These are phyloP conservation scores for Trichacis sp. DNA, from an alignment of 2,888 invertebrate species.

Conservation along the genomic window DNA sequence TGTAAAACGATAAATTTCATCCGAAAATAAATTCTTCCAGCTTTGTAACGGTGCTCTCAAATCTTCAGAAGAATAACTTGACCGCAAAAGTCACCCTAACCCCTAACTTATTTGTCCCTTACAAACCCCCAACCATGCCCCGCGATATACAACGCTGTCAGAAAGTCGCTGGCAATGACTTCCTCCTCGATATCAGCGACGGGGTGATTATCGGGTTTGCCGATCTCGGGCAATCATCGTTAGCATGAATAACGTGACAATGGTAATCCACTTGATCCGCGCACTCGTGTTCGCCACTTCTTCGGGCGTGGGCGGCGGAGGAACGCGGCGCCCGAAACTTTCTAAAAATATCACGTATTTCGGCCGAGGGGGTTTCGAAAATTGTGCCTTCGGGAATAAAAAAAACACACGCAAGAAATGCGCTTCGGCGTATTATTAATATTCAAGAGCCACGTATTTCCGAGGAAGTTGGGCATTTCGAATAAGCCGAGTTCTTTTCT, in stretches of 20 bases:
- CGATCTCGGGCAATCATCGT: slow-evolving; percentile 66
- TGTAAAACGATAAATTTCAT: no score
- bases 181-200: slow-evolving; percentile 66
- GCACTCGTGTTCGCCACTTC: slow-evolving; percentile 45
- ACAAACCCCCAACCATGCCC: slow-evolving; percentile 27
- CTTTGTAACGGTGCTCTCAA: no score
- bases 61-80: no score
- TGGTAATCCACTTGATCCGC: slow-evolving; percentile 58
- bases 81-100: no score
- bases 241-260: slow-evolving; percentile 66
- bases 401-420: not conserved
- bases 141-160: slow-evolving; percentile 65
- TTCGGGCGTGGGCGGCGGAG: slow-evolving; percentile 29
- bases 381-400: not conserved
- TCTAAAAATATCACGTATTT: slow-evolving; percentile 57
- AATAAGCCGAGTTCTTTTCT: not conserved
- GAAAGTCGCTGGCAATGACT: slow-evolving; percentile 65
- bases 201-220: slow-evolving; percentile 61
- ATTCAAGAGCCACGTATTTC: not conserved
- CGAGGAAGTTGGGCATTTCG: not conserved
- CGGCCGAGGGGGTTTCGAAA: not conserved
- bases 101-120: slow-evolving; percentile 31
- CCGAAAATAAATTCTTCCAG: no score
- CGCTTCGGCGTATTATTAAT: no score
- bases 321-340: slow-evolving; percentile 49